Evolutionary conservation across 2,113 vertebrate species (phyloP), one percentile per base, ranked within the genome.

Genomic region (Puma concolor): DNA sequence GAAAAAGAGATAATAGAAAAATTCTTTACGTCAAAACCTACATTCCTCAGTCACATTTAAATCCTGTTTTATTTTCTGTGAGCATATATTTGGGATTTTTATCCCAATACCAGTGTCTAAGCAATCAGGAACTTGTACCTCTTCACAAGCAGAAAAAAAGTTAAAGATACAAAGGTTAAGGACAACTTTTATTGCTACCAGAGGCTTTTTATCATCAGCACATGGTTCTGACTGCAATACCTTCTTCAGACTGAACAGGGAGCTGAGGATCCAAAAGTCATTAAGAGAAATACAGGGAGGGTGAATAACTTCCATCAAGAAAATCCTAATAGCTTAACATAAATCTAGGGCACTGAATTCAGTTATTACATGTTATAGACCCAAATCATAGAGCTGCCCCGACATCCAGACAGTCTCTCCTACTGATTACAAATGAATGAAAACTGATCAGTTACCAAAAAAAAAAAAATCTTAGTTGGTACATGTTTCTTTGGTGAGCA

Each of bases 101-200:
- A 44, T 54, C 48, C 14, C 63, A 88, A 92, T 3, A n/a, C 23
- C 36, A 92, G 48, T 74, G 12, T 41, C 64, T 81, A 83, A 36
- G 71, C 50, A 72, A 84, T 60, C 85, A 93, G 66, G 50, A 94
- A 97, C 33, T 38, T 63, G 14, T 7, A 82, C 23, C 13, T 88
- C 54, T 88, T 91, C 66, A 88, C 11, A 93, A 92, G 67, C 15
- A 97, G 41, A 91, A 97, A 44, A 13, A 1, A 50, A 60, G 38
- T n/a, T 23, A 0, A 14, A 72, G 36, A 97, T 79, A 63, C 44
- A 1, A 97, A 88, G 19, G 88, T 98, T 81, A 98, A 99, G 98
- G 99, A 99, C 99, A 99, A 99, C 98, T 88, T 98, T 99, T 99
- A 99, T 99, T 99, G 99, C 99, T 99, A 99, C 99, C 99, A 99